These are phyloP conservation scores for Choreutis nemorana DNA, from an alignment of 2,888 invertebrate genomes.

Conservation along the genomic window DNA sequence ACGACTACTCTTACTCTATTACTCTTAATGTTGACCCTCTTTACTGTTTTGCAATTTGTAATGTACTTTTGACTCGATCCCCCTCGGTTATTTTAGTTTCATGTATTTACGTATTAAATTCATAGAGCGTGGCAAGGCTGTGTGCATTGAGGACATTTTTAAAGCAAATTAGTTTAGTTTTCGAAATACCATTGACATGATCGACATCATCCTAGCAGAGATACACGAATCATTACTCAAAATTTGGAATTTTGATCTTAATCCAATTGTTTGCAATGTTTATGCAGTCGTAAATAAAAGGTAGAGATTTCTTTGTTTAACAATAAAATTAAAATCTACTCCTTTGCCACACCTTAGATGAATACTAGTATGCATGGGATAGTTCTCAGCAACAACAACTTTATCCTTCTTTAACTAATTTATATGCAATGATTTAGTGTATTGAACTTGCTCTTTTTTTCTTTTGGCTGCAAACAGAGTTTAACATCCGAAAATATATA, in stretches of 20 bases:
- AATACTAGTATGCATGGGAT: slow-evolving; percentile 53
- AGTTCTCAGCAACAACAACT: slow-evolving; percentile 36
- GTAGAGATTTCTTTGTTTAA: slow-evolving; percentile 42
- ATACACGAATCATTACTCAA: slow-evolving; percentile 55
- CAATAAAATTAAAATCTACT: slow-evolving; percentile 54
- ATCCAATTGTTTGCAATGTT: slow-evolving; percentile 45
- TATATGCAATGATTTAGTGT: slow-evolving; percentile 29
- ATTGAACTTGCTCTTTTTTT: slow-evolving; percentile 26
- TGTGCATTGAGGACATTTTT: slow-evolving; percentile 71
- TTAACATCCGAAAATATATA: slow-evolving; percentile 47
- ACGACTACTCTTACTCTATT: slow-evolving; percentile 52
- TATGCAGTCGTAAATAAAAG: slow-evolving; percentile 36
- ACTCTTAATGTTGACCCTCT: slow-evolving; percentile 55
- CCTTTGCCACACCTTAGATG: slow-evolving; percentile 67
- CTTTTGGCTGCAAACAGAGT: slow-evolving; percentile 20
- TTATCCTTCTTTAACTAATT: slow-evolving; percentile 24
- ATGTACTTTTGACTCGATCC: slow-evolving; percentile 58
- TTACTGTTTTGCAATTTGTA: slow-evolving; percentile 59
- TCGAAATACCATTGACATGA: slow-evolving; percentile 53
- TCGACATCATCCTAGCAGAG: slow-evolving; percentile 54
- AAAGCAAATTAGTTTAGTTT: slow-evolving; percentile 61
- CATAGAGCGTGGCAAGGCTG: slow-evolving; percentile 76
- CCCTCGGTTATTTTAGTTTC: slow-evolving; percentile 63
- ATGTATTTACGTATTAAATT: slow-evolving; percentile 57
- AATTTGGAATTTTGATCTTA: slow-evolving; percentile 36